Conservation (phyloP, 2,797 vertebrate species). For the Ataeniobius toweri region DNA sequence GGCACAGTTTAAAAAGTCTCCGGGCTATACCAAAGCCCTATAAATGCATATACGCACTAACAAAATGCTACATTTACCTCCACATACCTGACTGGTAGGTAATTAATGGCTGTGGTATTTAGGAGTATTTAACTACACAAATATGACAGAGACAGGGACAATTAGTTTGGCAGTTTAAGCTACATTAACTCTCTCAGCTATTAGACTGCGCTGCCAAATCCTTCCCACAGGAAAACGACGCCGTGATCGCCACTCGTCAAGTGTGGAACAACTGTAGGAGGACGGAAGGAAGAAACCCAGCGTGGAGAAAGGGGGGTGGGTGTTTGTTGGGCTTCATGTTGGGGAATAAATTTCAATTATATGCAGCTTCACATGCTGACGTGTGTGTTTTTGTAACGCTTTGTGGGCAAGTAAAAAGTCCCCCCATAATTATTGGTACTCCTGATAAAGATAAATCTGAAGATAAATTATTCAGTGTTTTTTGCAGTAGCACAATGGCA, state of each 20-base stretch:
- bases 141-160: conserved; percentile 99
- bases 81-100: conserved; percentile 91
- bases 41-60: conserved; percentile 40
- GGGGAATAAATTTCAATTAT: conserved; percentile 98
- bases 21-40: not conserved
- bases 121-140: conserved; percentile 96
- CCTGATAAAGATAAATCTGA: not conserved
- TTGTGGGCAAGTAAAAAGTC: conserved; percentile 5
- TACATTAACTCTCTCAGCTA: conserved; percentile 97
- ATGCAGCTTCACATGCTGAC: conserved; percentile 89
- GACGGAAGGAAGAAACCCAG: conserved; percentile 54
- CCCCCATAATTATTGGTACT: not conserved
- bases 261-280: conserved; percentile 60
- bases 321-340: conserved; percentile 93
- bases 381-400: conserved; percentile 75
- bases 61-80: conserved; percentile 50
- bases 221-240: conserved; percentile 81
- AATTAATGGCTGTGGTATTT: conserved; percentile 99
- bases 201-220: conserved; percentile 79
- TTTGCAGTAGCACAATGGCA: not conserved
- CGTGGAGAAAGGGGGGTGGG: conserved; percentile 74
- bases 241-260: conserved; percentile 87
- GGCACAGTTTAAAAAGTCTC: conserved; percentile 66
- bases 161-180: conserved; percentile 98
- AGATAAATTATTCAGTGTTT: not conserved